Evolutionary conservation across 2,888 invertebrate species (phyloP), one percentile per base, ranked within the genome.

Genomic region (Lasioglossum calceatum): DNA sequence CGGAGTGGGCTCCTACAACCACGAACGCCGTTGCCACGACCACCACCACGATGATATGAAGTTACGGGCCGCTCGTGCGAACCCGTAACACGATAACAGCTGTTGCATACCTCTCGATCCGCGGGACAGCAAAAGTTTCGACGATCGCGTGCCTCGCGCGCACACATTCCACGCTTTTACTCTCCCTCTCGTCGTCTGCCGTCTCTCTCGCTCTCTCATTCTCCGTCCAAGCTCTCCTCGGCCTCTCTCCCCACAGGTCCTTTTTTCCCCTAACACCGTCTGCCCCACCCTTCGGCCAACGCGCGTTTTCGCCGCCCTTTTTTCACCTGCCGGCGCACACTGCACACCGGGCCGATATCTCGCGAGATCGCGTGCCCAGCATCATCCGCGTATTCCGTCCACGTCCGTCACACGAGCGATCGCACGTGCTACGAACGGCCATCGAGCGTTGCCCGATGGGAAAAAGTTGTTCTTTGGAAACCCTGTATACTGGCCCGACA

Each of bases 41-140:
- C 39, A 70, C 70, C 39, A 36, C 70, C 39, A 88, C 91, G 91
- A 89, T 93, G 94, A 94, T 94, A 94, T 91, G 92, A 93, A 94
- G 94, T 94, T 94, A 94, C 93, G 94, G 93, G 93, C 93, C 90
- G 92, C 94, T 93, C 94, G 94, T 94, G 94, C 93, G 93, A 94
- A 94, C 86, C 92, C 93, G 93, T 93, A 94, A 94, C 92, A 91
- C 93, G 94, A 94, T 94, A 94, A 94, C 94, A 94, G 94, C 94
- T 94, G 93, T 94, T 94, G 93, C 94, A 91, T 91, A 91, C 91
- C 91, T 89, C 91, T 89, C 90, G 87, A 90, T 90, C 90, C 87
- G 86, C 91, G 85, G 92, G 91, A 92, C 92, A 91, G 92, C 91
- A 93, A 93, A 93, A 94, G 93, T 94, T 94, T 93, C 92, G 93